These are phyloP conservation scores for Eledone cirrhosa DNA, from an alignment of 2,888 invertebrate species.

Conservation along the genomic window DNA sequence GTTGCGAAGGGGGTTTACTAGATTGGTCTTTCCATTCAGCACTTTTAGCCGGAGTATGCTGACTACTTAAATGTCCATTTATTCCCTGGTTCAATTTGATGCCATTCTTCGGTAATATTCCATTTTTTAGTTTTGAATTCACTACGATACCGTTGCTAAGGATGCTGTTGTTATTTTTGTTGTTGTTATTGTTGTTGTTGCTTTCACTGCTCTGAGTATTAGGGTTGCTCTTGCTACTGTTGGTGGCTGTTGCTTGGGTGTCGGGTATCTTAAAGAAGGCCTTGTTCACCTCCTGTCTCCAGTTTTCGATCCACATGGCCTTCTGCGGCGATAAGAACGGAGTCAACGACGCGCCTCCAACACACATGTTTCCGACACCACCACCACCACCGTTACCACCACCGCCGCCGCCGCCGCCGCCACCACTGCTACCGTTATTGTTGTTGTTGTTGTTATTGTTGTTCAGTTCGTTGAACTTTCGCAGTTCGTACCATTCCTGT, in stretches of 20 bases:
- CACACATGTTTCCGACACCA: conserved; percentile 4
- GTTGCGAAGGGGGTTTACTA: not conserved
- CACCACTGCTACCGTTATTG: not conserved
- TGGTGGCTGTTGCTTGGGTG: not conserved
- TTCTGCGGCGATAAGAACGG: conserved; percentile 27
- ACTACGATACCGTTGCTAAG: not conserved
- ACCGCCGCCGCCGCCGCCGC: no score
- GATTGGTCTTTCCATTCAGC: conserved; percentile 9
- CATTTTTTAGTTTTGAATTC: not conserved
- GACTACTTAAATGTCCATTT: not conserved
- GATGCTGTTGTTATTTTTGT: conserved; percentile 7
- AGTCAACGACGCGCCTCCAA: not conserved
- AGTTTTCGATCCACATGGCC: conserved; percentile 27
- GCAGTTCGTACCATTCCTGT: conserved; percentile 27
- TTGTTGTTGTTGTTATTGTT: conserved; percentile 16
- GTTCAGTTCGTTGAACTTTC: conserved; percentile 16
- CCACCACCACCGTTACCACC: not conserved
- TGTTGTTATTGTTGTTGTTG: conserved; percentile 16
- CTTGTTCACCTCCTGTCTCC: conserved; percentile 29
- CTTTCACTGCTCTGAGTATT: not conserved
- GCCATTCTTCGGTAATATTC: no score
- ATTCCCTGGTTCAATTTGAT: not conserved
- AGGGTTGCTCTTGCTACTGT: not conserved
- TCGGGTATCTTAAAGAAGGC: conserved; percentile 22
- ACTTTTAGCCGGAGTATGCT: conserved; percentile 14